Conservation (phyloP, 2,888 invertebrate species). For the Drosophila mercatorum region DNA sequence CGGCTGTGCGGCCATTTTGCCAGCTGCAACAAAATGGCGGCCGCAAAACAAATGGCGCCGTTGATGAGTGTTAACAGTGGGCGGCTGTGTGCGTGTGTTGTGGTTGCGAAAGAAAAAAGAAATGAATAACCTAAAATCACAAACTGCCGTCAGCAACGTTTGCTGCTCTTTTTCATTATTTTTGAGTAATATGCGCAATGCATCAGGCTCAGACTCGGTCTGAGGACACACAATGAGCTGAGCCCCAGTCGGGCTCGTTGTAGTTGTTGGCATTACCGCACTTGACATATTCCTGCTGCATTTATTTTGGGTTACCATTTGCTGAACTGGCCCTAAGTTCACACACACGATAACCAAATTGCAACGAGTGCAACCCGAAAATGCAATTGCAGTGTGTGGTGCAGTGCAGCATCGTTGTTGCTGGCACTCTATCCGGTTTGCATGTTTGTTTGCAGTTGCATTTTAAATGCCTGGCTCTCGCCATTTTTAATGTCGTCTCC, state of each 20-base stretch:
- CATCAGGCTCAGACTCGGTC: slow-evolving; percentile 62
- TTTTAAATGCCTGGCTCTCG: slow-evolving; percentile 48
- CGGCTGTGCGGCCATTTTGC: slow-evolving; percentile 62
- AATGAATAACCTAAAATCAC: slow-evolving; percentile 42
- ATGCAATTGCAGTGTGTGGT: slow-evolving; percentile 33
- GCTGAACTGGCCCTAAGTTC: slow-evolving; percentile 40
- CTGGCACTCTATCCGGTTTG: slow-evolving; percentile 24
- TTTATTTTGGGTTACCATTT: slow-evolving; percentile 70
- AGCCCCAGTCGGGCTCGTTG: slow-evolving; percentile 16
- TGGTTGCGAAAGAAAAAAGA: slow-evolving; percentile 6
- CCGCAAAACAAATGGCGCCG: slow-evolving; percentile 69
- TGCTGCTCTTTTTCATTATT: slow-evolving; percentile 62
- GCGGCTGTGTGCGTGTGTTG: slow-evolving; percentile 15
- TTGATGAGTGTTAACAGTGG: slow-evolving; percentile 67
- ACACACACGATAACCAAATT: slow-evolving; percentile 28
- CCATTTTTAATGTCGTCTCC: slow-evolving; percentile 47
- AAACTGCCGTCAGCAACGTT: slow-evolving; percentile 48
- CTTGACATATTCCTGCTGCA: slow-evolving; percentile 73
- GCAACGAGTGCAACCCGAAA: slow-evolving; percentile 37
- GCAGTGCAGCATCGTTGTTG: not conserved
- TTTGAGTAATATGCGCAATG: slow-evolving; percentile 76
- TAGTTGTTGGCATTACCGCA: slow-evolving; percentile 48
- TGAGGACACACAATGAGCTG: slow-evolving; percentile 32
- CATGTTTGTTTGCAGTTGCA: slow-evolving; percentile 38
- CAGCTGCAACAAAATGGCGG: slow-evolving; percentile 74